Evolutionary conservation across 2,113 vertebrate genomes (phyloP).

Genomic region (Sapayoa aenigma): DNA sequence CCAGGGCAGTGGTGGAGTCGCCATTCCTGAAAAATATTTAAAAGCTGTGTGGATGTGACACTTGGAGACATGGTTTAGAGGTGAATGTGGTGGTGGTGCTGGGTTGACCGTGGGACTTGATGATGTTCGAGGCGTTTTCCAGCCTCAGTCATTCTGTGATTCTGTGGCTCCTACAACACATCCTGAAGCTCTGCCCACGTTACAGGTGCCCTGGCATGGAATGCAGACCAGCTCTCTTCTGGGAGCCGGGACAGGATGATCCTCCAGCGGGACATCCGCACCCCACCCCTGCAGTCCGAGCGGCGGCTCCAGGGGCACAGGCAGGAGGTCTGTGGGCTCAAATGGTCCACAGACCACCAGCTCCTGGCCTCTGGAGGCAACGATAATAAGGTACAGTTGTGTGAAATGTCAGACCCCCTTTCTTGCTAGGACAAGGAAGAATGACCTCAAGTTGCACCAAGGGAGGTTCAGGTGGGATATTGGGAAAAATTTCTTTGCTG

Average conservation of each 20-base stretch:
- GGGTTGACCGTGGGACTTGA: not conserved
- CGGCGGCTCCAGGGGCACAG: constrained; percentile 95
- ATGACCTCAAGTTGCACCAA: not conserved
- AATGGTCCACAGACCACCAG: constrained; percentile 98
- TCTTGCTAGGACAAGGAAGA: not conserved
- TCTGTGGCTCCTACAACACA: rapidly evolving
- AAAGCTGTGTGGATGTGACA: not conserved
- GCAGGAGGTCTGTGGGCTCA: constrained; percentile 97
- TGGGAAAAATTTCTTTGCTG: not conserved
- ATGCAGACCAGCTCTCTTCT: constrained; percentile 94
- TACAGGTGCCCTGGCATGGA: constrained; percentile 95
- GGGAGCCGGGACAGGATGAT: constrained; percentile 96
- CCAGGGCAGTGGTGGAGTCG: no score
- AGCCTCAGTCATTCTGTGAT: not conserved
- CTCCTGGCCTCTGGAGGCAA: constrained; percentile 95
- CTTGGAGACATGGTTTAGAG: not conserved
- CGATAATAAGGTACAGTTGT: constrained; percentile 88
- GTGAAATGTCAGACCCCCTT: not conserved
- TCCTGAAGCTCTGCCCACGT: not conserved
- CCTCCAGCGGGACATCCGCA: constrained; percentile 91
- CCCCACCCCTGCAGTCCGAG: constrained; percentile 91
- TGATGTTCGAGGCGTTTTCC: not conserved
- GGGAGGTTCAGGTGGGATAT: not conserved
- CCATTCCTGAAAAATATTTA: not conserved
- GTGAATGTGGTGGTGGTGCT: not conserved